Evolutionary conservation across 2,888 invertebrate genomes (phyloP), one percentile per base, ranked within the genome.

Genomic region (Patella caerulea): DNA sequence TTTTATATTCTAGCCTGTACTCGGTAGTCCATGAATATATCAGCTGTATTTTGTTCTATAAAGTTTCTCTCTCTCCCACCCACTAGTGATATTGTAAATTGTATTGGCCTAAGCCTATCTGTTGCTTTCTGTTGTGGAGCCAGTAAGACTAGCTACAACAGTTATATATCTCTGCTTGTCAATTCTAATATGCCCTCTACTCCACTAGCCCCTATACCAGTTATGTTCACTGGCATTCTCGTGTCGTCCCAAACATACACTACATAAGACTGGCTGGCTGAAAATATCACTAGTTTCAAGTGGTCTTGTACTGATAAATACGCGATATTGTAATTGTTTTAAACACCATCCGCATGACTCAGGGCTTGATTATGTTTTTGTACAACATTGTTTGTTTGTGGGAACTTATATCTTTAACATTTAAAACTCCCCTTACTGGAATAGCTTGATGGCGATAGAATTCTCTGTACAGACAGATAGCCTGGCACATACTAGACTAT

Each of bases 91-190:
- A 9, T 45, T 45, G 45, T 45, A 65, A 65, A 24, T 65, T 65
- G 24, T 65, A 12, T 3, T 65, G 65, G 65, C 65, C 65, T 65
- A 65, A 65, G 65, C 24, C 65, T 65, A 65, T 65, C 65, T 65
- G 65, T 65, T 24, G 65, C 24, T 65, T 65, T 24, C 19, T 65
- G 65, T 65, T 65, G 24, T 65, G 65, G 65, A 65, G 65, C 65
- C 65, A 65, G 65, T 65, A 65, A 65, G 65, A 65, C 65, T 65
- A 65, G 65, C 19, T 65, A 65, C 19, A 65, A 24, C 24, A 65
- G 65, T 65, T 65, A 65, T 65, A 65, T 65, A 65, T 65, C 65
- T 65, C 19, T 19, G 24, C 24, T 19, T 65, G 65, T 65, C 65
- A 65, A 65, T 65, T 65, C 65, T 65, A 65, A 65, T 65, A 65